A percentile compares a stretch with the other conserved stretches of the same genome.
Evolutionary conservation across 1,140 invertebrate species (phyloP).

Genomic region (Drosophila tani): DNA sequence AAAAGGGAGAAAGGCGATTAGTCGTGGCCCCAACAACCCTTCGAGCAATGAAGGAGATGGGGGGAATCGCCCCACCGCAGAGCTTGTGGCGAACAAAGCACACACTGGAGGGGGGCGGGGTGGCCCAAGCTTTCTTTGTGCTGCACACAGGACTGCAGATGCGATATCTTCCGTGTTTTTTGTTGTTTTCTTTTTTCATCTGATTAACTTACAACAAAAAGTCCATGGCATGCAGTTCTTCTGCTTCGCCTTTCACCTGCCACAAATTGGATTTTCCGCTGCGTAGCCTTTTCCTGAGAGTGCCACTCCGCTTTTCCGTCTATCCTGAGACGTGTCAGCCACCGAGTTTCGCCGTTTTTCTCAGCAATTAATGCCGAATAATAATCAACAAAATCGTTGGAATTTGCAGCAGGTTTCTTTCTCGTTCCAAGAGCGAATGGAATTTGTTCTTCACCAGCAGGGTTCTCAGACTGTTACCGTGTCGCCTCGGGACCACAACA

Average conservation of each 20-base stretch:
- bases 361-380: conserved; percentile 30
- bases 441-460: conserved; percentile 1
- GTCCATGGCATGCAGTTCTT: conserved; percentile 76
- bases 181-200: conserved; percentile 17
- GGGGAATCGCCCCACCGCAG: conserved; percentile 34
- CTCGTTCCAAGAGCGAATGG: background rate
- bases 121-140: conserved; percentile 55
- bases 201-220: conserved; percentile 83
- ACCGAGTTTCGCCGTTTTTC: background rate
- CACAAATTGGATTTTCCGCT: conserved; percentile 12
- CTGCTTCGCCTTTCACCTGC: conserved; percentile 43
- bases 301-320: conserved; percentile 16
- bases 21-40: conserved; percentile 35
- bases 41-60: conserved; percentile 23
- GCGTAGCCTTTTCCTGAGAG: conserved; percentile 6
- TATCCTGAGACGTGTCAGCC: conserved; percentile 16
- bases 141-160: conserved; percentile 17
- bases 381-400: conserved; percentile 43
- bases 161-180: conserved; percentile 10
- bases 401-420: conserved; percentile 45
- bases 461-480: background rate
- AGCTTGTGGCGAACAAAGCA: conserved; percentile 43
- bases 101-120: conserved; percentile 15
- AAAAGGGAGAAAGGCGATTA: conserved; percentile 32
- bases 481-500: conserved; percentile 17